Base-by-base conservation (phyloP, 2,113 vertebrate species). In the Bombycilla garrulus region DNA sequence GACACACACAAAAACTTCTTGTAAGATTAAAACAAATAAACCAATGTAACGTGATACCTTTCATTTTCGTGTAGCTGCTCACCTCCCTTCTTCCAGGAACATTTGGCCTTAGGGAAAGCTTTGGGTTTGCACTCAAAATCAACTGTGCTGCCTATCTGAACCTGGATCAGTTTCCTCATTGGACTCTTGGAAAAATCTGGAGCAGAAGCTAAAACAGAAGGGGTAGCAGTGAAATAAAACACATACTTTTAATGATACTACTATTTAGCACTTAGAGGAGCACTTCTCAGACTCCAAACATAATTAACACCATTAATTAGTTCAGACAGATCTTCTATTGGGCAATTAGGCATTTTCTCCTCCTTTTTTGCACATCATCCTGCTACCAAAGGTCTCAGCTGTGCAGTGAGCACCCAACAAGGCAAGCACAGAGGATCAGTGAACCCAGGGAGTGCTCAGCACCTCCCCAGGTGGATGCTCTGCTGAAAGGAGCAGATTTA, bases 41-140 rank as follows among this genome's bases (percentile, higher is more conserved):
- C 48, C 84, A 96, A 87, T 38, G 33, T 78, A 92, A 90, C 10
- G 54, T 4, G 71, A 29, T 99, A 99, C 99, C 99, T 99, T 98
- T 98, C 98, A 71, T 88, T 98, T 97, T 98, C 98, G 64, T 96
- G 99, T 79, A 99, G 96, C 70, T 98, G 95, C 94, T 98, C 97
- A 60, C 97, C 98, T 90, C 98, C 99, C 97, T 98, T 99, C 98
- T 98, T 99, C 99, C 99, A 99, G 92, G 98, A 97, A 92, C 97
- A 98, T 93, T 96, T 98, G 42, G 99, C 99, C 97, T 97, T 98
- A 70, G 99, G 99, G 44, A 98, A 98, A 92, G 99, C 99, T 97
- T 98, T 98, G 67, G 99, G 99, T 95, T 98, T 98, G 97, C 99
- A 99, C 93, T 99, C 98, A 95, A 99, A 98, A 96, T 96, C 98